Conservation (phyloP, 2,113 vertebrate genomes). For the Gila orcuttii region DNA sequence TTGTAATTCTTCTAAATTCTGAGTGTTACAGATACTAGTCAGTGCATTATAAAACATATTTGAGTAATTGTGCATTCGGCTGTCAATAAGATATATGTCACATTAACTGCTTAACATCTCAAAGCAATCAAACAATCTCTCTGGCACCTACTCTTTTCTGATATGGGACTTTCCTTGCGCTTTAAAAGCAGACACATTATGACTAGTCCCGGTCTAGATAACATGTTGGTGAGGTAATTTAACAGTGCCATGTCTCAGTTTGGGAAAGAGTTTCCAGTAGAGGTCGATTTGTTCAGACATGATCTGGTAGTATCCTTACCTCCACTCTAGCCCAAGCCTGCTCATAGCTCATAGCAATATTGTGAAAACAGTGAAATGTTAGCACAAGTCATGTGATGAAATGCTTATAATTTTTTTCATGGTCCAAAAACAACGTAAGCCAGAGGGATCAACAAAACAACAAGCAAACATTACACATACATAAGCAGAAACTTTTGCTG, state of each 20-base stretch:
- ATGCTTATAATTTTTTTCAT: background rate
- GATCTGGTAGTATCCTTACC: conserved; percentile 6
- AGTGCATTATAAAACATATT: too few species aligned
- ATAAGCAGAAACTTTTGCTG: background rate
- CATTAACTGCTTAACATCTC: background rate
- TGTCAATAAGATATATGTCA: background rate
- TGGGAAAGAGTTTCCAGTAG: background rate
- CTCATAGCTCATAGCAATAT: background rate
- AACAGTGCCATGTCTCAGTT: background rate
- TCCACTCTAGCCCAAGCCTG: background rate
- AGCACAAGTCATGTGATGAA: background rate
- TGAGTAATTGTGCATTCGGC: background rate
- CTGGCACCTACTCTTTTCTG: background rate
- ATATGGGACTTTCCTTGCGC: conserved; percentile 2
- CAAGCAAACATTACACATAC: background rate
- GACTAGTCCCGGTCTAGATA: conserved; percentile 26
- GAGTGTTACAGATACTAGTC: too few species aligned
- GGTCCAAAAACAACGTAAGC: background rate
- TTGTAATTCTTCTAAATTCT: too few species aligned
- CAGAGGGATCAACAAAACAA: conserved; percentile 12
- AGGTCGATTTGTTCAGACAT: conserved; percentile 8
- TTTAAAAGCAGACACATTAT: conserved; percentile 15
- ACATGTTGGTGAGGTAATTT: background rate
- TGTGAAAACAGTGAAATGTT: conserved; percentile 22
- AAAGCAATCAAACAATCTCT: conserved; percentile 22